phyloP scores from a whole-genome alignment of 1,140 invertebrate genomes.

The Drosophila trapezifrons region DNA sequence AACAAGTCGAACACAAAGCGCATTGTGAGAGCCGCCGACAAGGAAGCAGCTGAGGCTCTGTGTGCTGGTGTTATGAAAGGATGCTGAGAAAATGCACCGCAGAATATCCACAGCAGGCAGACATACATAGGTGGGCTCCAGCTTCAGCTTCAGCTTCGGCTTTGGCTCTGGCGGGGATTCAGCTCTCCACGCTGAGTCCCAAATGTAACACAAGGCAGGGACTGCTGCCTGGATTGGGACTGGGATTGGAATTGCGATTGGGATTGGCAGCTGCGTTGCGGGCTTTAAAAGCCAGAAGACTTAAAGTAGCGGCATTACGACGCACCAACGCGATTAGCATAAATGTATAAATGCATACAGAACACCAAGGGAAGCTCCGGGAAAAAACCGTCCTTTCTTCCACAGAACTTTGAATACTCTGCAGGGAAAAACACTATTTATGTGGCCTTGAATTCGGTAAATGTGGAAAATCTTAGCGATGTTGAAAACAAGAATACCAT shows the following conservation, averaged over 20 bases:
- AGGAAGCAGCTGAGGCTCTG: constrained; percentile 43
- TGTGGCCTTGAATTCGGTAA: too few relatives aligned
- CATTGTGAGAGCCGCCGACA: constrained; percentile 67
- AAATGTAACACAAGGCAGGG: constrained; percentile 43
- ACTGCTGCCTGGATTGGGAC: constrained; percentile 13
- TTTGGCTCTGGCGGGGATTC: too few relatives aligned
- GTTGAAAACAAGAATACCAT: neutral
- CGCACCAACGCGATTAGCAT: constrained; percentile 76
- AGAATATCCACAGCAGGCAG: constrained; percentile 43
- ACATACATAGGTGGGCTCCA: constrained; percentile 43
- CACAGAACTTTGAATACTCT: neutral
- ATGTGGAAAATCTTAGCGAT: too few relatives aligned
- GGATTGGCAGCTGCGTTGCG: constrained; percentile 62
- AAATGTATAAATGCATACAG: constrained; percentile 82
- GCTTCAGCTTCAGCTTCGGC: neutral
- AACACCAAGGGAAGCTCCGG: constrained; percentile 13
- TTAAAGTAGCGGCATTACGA: constrained; percentile 82
- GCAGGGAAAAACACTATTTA: neutral
- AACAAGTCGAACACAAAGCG: constrained; percentile 81
- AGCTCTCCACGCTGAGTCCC: constrained; percentile 15
- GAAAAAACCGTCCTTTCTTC: neutral
- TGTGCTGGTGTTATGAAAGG: constrained; percentile 67
- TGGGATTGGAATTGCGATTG: constrained; percentile 23
- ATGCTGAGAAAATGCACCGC: constrained; percentile 70
- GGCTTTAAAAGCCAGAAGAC: constrained; percentile 74